These are phyloP conservation scores for Microtus agrestis DNA, from an alignment of 2,797 vertebrate species.

Conservation along the genomic window DNA sequence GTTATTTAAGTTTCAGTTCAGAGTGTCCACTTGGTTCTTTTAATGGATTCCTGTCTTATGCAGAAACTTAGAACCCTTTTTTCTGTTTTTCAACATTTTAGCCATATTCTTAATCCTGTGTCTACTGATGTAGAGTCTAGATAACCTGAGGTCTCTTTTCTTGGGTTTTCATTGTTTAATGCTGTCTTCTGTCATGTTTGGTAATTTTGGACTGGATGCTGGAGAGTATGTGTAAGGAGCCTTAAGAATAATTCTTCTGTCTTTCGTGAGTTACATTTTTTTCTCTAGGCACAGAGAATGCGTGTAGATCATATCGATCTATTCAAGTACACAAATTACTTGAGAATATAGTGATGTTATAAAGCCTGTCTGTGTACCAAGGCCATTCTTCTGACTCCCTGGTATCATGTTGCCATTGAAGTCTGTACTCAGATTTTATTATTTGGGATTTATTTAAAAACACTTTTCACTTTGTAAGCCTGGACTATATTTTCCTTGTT, in stretches of 20 bases:
- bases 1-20: slow-evolving; percentile 45
- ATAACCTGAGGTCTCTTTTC: neutral
- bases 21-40: slow-evolving; percentile 37
- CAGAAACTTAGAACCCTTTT: neutral
- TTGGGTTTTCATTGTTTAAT: slow-evolving; percentile 13
- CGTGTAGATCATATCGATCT: neutral
- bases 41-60: slow-evolving; percentile 25
- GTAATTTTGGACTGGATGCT: neutral
- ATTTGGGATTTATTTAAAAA: neutral
- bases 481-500: neutral
- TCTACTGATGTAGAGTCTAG: neutral
- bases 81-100: slow-evolving; percentile 27
- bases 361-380: neutral
- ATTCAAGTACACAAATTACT: neutral
- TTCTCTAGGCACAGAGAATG: neutral
- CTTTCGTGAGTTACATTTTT: neutral
- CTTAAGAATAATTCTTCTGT: neutral
- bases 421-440: neutral
- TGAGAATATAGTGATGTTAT: neutral
- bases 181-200: neutral
- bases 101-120: neutral
- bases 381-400: neutral
- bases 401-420: neutral
- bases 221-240: neutral
- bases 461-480: neutral